Evolutionary conservation across 1,140 invertebrate genomes (phyloP).

Genomic region (Brachionus paranguensis): DNA sequence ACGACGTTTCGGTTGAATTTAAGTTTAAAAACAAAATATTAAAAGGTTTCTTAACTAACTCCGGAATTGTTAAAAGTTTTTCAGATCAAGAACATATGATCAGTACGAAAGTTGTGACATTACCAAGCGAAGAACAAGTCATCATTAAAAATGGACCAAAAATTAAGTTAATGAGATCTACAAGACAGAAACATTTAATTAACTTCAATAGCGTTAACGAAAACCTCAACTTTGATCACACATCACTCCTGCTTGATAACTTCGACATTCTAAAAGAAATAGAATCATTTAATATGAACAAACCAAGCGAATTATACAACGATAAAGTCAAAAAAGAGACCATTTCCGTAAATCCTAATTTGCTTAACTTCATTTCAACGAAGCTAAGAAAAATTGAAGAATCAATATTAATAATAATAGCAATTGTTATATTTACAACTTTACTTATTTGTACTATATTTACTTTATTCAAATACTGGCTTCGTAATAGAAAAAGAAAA

Average conservation of each 20-base stretch:
- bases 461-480: background rate
- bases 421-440: background rate
- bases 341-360: too few relatives aligned
- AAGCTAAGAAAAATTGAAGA: too few relatives aligned
- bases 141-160: background rate
- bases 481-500: background rate
- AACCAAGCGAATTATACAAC: too few relatives aligned
- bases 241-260: background rate
- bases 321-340: too few relatives aligned
- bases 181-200: background rate
- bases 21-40: background rate
- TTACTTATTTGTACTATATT: background rate
- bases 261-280: background rate
- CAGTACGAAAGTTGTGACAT: background rate
- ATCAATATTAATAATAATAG: too few relatives aligned
- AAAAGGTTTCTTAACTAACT: background rate
- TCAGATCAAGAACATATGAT: background rate
- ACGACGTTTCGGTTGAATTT: background rate
- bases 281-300: background rate
- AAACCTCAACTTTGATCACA: background rate
- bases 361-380: too few relatives aligned
- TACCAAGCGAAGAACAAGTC: background rate
- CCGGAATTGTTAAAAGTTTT: background rate
- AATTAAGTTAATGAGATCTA: background rate
- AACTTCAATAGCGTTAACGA: background rate